These are phyloP conservation scores for Oscheius sp. DNA, from an alignment of 2,888 invertebrate genomes.

Conservation along the genomic window DNA sequence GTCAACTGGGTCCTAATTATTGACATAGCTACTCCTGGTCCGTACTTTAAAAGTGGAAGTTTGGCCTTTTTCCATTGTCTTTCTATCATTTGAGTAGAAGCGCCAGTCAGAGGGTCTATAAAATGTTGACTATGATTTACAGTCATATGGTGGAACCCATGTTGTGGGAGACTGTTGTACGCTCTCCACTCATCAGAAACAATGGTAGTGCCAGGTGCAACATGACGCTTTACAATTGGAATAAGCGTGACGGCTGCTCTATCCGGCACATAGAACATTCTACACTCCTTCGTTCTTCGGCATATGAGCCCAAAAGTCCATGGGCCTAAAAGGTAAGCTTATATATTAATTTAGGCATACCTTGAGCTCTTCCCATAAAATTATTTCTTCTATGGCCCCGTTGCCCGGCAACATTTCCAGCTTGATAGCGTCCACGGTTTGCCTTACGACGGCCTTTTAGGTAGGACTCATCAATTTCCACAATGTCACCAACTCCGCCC, in stretches of 20 bases:
- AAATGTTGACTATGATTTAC: background rate
- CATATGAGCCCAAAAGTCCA: background rate
- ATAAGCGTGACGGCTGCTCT: background rate
- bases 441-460: background rate
- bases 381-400: background rate
- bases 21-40: background rate
- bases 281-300: background rate
- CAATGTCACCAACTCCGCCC: background rate
- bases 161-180: background rate
- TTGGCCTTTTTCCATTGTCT: no score
- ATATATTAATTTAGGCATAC: background rate
- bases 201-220: background rate
- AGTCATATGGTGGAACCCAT: background rate
- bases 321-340: background rate
- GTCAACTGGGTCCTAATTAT: background rate
- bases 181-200: background rate
- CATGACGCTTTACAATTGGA: background rate
- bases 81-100: no score
- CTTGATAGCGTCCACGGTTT: background rate
- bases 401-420: background rate
- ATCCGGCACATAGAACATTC: background rate
- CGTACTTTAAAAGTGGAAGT: no score
- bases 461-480: background rate
- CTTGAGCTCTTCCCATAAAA: background rate
- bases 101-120: background rate